These are phyloP conservation scores for Parnassius orleans DNA, from an alignment of 2,888 invertebrate genomes.

Conservation along the genomic window DNA sequence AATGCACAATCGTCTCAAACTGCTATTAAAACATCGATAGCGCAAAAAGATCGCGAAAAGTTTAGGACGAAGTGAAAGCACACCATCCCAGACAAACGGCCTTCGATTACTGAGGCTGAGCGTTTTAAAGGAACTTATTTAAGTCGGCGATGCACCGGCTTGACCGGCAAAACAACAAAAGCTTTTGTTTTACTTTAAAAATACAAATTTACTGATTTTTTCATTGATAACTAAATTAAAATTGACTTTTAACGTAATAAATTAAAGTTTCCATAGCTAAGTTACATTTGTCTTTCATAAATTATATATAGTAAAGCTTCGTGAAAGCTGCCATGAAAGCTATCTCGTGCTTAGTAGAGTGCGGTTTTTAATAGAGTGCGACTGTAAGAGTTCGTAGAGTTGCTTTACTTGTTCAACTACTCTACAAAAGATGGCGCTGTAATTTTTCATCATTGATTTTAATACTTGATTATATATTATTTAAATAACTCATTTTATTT, in stretches of 20 bases:
- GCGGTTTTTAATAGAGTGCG: neutral
- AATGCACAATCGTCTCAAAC: too few species aligned
- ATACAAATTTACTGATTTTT: too few species aligned
- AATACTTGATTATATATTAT: too few species aligned
- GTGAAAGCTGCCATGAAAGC: neutral
- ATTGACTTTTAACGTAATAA: too few species aligned
- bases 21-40: neutral
- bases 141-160: neutral
- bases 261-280: too few species aligned
- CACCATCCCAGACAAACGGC: slow-evolving; percentile 6
- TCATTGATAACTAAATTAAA: too few species aligned
- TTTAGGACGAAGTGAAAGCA: neutral
- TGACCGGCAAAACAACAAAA: neutral
- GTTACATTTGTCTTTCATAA: too few species aligned
- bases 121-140: neutral
- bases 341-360: neutral
- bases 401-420: slow-evolving; percentile 13
- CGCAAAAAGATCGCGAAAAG: slow-evolving; percentile 22
- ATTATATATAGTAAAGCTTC: slow-evolving; percentile 4
- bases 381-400: neutral
- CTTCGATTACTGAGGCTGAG: slow-evolving; percentile 8
- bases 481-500: too few species aligned
- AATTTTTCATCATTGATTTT: neutral
- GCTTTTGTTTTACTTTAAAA: too few species aligned
- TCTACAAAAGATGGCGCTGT: slow-evolving; percentile 23